Evolutionary conservation across 2,888 invertebrate species (phyloP).

Genomic region (Sphinx pinastri): DNA sequence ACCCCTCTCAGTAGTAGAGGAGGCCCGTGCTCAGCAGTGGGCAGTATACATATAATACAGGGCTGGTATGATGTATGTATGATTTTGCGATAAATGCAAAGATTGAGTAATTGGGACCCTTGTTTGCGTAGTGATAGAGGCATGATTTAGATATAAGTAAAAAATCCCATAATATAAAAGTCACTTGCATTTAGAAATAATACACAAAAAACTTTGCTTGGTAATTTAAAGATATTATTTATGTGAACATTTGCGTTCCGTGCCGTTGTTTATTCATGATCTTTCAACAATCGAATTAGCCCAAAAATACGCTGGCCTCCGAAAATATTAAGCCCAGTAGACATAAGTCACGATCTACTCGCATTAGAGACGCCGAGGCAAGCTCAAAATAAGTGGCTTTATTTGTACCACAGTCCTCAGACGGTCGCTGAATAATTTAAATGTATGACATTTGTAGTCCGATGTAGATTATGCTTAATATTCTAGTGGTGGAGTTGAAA

Average conservation of each 20-base stretch:
- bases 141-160: no score
- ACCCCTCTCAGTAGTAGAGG: no score
- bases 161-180: no score
- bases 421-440: slow-evolving; percentile 40
- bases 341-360: slow-evolving; percentile 25
- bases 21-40: no score
- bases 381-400: slow-evolving; percentile 36
- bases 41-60: no score
- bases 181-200: no score
- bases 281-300: neutral
- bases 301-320: neutral
- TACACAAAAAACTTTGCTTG: no score
- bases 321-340: slow-evolving; percentile 19
- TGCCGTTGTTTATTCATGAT: neutral
- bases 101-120: no score
- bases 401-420: slow-evolving; percentile 30
- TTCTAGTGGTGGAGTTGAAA: slow-evolving; percentile 27
- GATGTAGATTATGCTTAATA: slow-evolving; percentile 32
- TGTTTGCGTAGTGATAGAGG: neutral
- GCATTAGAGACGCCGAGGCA: slow-evolving; percentile 22
- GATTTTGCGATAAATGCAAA: no score
- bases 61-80: no score
- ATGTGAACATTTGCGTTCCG: neutral
- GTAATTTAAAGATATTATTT: no score
- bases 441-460: slow-evolving; percentile 35